Conservation (phyloP, 1,140 invertebrate genomes). For the Tetragnatha versicolor region DNA sequence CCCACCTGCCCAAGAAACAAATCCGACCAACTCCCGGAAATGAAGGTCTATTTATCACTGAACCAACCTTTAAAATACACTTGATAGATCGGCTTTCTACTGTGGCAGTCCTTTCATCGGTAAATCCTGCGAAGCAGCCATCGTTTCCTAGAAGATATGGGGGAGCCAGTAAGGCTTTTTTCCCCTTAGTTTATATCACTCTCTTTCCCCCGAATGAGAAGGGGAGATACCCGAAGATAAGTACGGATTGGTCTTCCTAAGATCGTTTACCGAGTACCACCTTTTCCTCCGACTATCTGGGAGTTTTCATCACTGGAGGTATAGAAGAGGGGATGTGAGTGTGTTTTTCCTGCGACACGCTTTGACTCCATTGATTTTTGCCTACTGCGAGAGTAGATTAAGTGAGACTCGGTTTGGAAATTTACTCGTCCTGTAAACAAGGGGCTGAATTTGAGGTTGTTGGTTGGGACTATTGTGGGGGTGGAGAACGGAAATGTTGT, state of each 20-base stretch:
- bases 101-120: conserved; percentile 15
- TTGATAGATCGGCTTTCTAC: conserved; percentile 16
- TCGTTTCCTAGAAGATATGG: conserved; percentile 23
- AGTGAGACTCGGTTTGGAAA: no score
- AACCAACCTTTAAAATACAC: conserved; percentile 8
- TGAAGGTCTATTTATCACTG: not conserved
- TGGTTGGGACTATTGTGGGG: no score
- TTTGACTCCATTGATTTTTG: conserved; percentile 1
- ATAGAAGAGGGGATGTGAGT: not conserved
- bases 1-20: no score
- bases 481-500: no score
- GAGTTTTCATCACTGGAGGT: not conserved
- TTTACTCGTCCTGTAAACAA: no score
- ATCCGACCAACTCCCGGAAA: no score
- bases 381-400: no score
- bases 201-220: not conserved
- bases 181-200: conserved; percentile 21
- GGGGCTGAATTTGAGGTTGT: no score
- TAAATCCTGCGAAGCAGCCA: conserved; percentile 2
- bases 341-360: not conserved
- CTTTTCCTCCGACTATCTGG: not conserved
- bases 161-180: conserved; percentile 6
- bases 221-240: not conserved
- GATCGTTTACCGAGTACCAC: conserved; percentile 21
- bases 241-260: conserved; percentile 24